Conservation (phyloP, 1,140 invertebrate species). For the Melipona quadrifasciata region DNA sequence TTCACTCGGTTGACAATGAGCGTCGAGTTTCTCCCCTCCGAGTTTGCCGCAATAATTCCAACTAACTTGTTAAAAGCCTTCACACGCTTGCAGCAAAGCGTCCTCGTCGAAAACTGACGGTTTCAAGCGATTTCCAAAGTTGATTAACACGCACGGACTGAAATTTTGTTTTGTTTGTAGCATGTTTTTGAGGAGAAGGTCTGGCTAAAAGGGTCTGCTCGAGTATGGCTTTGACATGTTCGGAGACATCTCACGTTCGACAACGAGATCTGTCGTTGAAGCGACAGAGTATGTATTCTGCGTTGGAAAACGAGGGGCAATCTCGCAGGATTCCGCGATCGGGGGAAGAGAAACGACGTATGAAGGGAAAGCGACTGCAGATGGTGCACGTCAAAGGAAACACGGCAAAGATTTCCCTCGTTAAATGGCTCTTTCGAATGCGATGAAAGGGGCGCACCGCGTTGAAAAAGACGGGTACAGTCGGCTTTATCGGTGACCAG, state of each 20-base stretch:
- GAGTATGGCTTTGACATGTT: too few relatives aligned
- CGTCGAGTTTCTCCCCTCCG: not conserved
- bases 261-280: constrained; percentile 6
- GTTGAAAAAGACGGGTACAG: constrained; percentile 52
- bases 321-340: constrained; percentile 10
- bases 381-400: constrained; percentile 51
- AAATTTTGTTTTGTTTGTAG: not conserved
- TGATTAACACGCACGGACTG: not conserved
- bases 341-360: not conserved
- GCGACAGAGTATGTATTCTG: not conserved
- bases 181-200: not conserved
- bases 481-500: constrained; percentile 55
- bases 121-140: constrained; percentile 12
- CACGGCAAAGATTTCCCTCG: constrained; percentile 52
- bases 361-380: not conserved
- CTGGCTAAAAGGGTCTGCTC: not conserved
- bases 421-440: constrained; percentile 56
- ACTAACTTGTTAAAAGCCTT: constrained; percentile 43
- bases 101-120: not conserved
- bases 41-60: constrained; percentile 59
- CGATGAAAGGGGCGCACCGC: constrained; percentile 27
- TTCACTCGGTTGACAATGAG: constrained; percentile 47
- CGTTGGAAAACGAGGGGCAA: not conserved
- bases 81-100: not conserved
- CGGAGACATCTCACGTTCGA: not conserved